phyloP scores from a whole-genome alignment of 2,113 vertebrate genomes.

The Sturnira hondurensis region DNA sequence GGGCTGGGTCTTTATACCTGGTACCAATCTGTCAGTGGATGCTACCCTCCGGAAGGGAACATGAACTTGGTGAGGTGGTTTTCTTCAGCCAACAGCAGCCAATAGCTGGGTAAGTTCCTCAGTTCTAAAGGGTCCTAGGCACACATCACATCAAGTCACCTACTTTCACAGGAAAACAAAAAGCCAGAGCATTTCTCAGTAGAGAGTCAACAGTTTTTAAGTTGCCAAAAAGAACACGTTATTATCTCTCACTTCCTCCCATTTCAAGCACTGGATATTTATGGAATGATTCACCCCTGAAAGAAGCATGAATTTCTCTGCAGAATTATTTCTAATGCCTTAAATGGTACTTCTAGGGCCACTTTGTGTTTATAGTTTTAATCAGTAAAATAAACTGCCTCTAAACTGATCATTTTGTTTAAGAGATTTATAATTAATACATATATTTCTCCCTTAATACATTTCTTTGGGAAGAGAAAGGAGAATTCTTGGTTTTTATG shows the following conservation, averaged over 20 bases:
- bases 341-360: neutral
- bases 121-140: neutral
- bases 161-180: neutral
- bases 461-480: constrained; percentile 9
- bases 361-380: neutral
- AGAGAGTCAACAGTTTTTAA: neutral
- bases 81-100: neutral
- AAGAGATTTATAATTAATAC: neutral
- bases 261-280: constrained; percentile 24
- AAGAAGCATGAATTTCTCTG: constrained; percentile 9
- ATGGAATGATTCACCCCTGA: constrained; percentile 24
- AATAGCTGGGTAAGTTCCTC: neutral
- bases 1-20: neutral
- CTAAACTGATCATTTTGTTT: constrained; percentile 5
- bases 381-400: constrained; percentile 9
- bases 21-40: neutral
- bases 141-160: neutral
- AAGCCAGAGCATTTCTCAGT: neutral
- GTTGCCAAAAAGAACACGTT: neutral
- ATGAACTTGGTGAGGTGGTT: neutral
- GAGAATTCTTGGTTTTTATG: neutral
- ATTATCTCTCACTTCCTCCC: neutral
- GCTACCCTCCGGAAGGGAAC: neutral
- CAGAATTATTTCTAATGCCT: constrained; percentile 32
- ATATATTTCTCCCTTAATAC: neutral